Evolutionary conservation across 2,888 invertebrate genomes (phyloP).

Genomic region (Habrosyne pyritoides): DNA sequence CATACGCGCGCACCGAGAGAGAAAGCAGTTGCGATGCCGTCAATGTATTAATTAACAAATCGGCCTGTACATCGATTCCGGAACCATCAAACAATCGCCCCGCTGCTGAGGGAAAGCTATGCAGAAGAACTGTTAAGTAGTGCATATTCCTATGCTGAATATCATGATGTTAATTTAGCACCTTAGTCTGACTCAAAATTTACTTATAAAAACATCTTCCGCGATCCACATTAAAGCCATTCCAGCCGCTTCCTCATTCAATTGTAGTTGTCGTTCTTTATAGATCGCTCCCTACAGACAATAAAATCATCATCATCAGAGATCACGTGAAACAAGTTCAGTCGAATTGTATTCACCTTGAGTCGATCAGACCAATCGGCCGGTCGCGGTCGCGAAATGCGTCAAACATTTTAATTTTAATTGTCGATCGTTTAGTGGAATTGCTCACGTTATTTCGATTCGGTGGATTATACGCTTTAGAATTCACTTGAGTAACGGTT

Average conservation of each 20-base stretch:
- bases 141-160: no score
- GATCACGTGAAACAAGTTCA: constrained; percentile 34
- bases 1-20: no score
- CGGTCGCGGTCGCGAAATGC: constrained; percentile 19
- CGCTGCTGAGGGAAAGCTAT: no score
- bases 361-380: constrained; percentile 28
- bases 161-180: no score
- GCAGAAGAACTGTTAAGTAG: no score
- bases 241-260: neutral
- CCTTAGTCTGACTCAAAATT: no score
- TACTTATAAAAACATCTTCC: neutral
- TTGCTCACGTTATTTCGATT: constrained; percentile 23
- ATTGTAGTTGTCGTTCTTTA: neutral
- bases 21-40: no score
- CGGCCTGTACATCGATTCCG: no score
- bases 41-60: no score
- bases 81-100: no score
- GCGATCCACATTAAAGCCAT: no score
- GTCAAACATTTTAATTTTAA: constrained; percentile 39
- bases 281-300: neutral
- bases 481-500: neutral
- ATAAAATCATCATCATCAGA: neutral
- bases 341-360: constrained; percentile 52
- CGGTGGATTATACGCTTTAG: constrained; percentile 5
- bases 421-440: constrained; percentile 21